phyloP scores from a whole-genome alignment of 2,113 vertebrate genomes.

The Emydocephalus ijimae region DNA sequence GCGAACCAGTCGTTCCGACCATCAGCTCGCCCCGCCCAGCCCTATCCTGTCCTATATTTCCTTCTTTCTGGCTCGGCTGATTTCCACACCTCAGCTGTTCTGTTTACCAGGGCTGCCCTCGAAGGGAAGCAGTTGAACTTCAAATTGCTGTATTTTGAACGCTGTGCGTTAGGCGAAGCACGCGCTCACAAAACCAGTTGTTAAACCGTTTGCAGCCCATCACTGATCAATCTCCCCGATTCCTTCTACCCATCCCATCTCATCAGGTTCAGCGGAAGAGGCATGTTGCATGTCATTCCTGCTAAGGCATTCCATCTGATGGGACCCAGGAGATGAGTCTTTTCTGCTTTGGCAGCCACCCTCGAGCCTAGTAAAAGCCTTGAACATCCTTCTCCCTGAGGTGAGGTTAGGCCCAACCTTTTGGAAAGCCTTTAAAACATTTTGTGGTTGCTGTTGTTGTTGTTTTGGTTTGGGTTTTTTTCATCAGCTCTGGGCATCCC shows the following conservation, averaged over 20 bases:
- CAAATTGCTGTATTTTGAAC: too few species aligned
- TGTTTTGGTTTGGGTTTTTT: not conserved
- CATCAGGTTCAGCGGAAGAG: not conserved
- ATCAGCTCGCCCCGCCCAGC: too few species aligned
- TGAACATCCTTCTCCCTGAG: not conserved
- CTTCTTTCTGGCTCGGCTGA: too few species aligned
- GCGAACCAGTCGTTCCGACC: too few species aligned
- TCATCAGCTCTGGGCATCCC: not conserved
- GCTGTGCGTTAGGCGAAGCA: too few species aligned
- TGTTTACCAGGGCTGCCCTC: too few species aligned
- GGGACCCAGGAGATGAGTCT: not conserved
- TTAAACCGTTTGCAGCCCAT: too few species aligned
- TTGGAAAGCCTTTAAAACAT: not conserved
- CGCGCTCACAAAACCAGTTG: too few species aligned
- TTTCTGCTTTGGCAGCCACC: not conserved
- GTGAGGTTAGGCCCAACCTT: not conserved
- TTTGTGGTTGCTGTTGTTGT: too few species aligned
- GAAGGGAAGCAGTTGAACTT: too few species aligned
- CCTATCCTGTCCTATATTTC: too few species aligned
- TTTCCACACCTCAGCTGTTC: too few species aligned
- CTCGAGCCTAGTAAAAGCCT: not conserved
- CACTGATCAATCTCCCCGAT: not conserved
- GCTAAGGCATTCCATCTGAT: not conserved
- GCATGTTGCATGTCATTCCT: not conserved
- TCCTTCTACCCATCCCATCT: not conserved